Percentiles rank a stretch among this genome's conserved stretches.
Evolutionary conservation across 2,888 invertebrate genomes (phyloP).

Genomic region (Xanthorhoe designata): DNA sequence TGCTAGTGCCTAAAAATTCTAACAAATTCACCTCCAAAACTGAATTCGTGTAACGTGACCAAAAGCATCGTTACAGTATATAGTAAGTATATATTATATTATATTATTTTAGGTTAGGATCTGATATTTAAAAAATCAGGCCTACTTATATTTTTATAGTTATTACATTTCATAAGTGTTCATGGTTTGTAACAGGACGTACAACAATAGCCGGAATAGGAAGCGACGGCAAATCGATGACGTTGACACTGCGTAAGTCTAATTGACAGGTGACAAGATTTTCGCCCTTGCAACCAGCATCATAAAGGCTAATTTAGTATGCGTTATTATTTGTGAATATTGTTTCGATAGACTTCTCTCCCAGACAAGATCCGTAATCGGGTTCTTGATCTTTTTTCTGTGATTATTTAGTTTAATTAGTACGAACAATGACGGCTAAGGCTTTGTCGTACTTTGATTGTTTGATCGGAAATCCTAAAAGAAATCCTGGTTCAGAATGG

Average conservation of each 20-base stretch:
- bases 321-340: neutral
- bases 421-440: constrained; percentile 60
- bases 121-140: no score
- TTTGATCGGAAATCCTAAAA: constrained; percentile 73
- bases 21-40: no score
- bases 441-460: constrained; percentile 63
- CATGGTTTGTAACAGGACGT: constrained; percentile 72
- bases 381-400: constrained; percentile 67
- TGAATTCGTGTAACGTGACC: no score
- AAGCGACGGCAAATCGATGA: constrained; percentile 73
- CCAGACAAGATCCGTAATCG: constrained; percentile 76
- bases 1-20: no score
- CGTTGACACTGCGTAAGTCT: constrained; percentile 34
- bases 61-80: no score
- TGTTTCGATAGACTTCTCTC: constrained; percentile 57
- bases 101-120: no score
- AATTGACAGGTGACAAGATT: constrained; percentile 13
- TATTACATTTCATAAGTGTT: constrained; percentile 37
- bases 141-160: neutral
- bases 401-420: constrained; percentile 59
- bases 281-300: neutral
- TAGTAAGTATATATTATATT: no score
- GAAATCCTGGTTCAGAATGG: constrained; percentile 76
- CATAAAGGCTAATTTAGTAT: constrained; percentile 8
- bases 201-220: constrained; percentile 84